These are phyloP conservation scores for Micoletzkya japonica DNA, from an alignment of 2,888 invertebrate genomes.

Conservation along the genomic window DNA sequence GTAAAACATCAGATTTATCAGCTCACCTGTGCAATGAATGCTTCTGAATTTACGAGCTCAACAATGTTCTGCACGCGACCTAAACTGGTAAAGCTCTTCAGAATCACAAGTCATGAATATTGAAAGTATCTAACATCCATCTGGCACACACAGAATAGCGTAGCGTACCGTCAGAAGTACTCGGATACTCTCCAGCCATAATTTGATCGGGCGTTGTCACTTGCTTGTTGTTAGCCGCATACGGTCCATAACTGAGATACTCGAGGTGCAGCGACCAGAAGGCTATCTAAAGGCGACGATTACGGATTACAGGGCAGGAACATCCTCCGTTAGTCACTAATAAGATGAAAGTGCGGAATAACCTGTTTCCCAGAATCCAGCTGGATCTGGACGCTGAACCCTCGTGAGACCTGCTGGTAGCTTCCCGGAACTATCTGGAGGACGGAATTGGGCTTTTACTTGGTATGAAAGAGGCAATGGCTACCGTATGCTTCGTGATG, in stretches of 20 bases:
- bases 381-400: slow-evolving; percentile 25
- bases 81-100: no score
- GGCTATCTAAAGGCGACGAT: background rate
- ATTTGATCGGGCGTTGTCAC: slow-evolving; percentile 33
- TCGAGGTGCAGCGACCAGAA: slow-evolving; percentile 53
- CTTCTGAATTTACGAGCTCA: slow-evolving; percentile 30
- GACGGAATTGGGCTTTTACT: background rate
- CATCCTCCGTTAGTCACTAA: background rate
- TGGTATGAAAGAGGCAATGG: background rate
- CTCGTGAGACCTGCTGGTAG: slow-evolving; percentile 22
- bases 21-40: background rate
- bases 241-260: slow-evolving; percentile 54
- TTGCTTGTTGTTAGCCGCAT: slow-evolving; percentile 56
- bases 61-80: slow-evolving; percentile 36
- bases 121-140: no score
- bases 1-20: background rate
- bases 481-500: slow-evolving; percentile 45
- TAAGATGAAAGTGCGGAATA: background rate
- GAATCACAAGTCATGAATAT: no score
- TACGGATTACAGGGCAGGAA: no score
- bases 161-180: slow-evolving; percentile 1
- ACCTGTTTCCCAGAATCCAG: slow-evolving; percentile 21
- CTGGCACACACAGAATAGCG: no score
- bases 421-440: slow-evolving; percentile 26
- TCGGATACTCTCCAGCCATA: slow-evolving; percentile 24